Conservation (phyloP, 1,140 invertebrate genomes). For the Listronotus bonariensis region DNA sequence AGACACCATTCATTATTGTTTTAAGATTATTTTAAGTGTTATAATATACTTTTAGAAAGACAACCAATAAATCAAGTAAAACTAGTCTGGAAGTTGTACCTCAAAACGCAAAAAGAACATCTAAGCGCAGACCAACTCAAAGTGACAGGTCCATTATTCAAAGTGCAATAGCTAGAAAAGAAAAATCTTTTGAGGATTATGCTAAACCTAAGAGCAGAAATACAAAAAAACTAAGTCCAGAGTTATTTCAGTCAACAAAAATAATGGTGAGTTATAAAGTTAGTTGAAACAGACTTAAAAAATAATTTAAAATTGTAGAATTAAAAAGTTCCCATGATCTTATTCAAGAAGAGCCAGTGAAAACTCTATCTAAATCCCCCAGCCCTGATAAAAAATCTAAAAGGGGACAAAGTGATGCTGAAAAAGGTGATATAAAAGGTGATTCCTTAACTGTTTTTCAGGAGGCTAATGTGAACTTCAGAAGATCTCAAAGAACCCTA, state of each 20-base stretch:
- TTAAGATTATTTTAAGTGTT: too few relatives aligned
- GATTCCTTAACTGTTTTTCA: conserved; percentile 1
- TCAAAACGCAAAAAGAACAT: conserved; percentile 55
- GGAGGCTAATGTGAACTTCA: conserved; percentile 2
- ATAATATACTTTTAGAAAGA: too few relatives aligned
- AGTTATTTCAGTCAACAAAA: background rate
- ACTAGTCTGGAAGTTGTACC: background rate
- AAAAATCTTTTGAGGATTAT: conserved; percentile 60
- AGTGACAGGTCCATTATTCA: conserved; percentile 59
- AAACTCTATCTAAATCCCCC: background rate
- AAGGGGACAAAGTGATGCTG: too few relatives aligned
- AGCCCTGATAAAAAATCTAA: background rate
- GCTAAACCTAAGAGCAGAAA: conserved; percentile 44
- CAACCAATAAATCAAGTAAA: too few relatives aligned
- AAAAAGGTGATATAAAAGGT: background rate
- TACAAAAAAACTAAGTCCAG: conserved; percentile 45
- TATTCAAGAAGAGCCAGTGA: background rate
- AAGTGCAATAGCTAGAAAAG: conserved; percentile 63
- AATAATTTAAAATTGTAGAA: too few relatives aligned
- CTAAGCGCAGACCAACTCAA: conserved; percentile 59
- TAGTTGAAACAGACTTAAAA: too few relatives aligned
- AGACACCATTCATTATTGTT: too few relatives aligned
- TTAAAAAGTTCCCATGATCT: background rate
- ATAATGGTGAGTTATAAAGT: background rate
- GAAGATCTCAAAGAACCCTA: conserved; percentile 39